Conservation (phyloP, 1,140 invertebrate genomes). For the Conopomorpha cramerella region DNA sequence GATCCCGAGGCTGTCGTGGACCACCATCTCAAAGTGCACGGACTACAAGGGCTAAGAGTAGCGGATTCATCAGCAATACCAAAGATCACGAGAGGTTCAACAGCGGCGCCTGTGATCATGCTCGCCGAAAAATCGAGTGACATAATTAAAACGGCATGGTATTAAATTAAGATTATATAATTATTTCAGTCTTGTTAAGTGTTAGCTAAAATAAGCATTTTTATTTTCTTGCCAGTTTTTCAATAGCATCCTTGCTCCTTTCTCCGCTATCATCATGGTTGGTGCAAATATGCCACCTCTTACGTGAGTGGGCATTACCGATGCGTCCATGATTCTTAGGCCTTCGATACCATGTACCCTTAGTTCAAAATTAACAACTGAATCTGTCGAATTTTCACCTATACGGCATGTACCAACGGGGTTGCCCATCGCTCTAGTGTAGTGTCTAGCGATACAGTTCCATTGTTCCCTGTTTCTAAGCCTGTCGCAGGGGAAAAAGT, state of each 20-base stretch:
- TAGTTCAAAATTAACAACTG: constrained; percentile 62
- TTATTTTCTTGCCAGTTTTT: constrained; percentile 50
- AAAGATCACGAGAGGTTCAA: constrained; percentile 69
- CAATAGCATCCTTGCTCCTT: constrained; percentile 41
- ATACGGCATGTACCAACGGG: constrained; percentile 64
- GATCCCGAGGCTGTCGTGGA: constrained; percentile 78
- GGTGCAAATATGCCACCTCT: constrained; percentile 56
- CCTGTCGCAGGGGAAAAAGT: constrained; percentile 47
- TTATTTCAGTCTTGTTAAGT: constrained; percentile 7
- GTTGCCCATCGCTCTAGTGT: constrained; percentile 67
- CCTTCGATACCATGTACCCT: constrained; percentile 50
- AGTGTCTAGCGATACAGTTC: constrained; percentile 71
- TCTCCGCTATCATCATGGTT: constrained; percentile 62
- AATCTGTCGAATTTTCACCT: constrained; percentile 54
- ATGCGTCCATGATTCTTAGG: constrained; percentile 56
- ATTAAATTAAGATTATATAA: constrained; percentile 19
- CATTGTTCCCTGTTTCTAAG: constrained; percentile 57
- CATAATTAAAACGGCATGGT: constrained; percentile 75
- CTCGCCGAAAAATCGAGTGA: constrained; percentile 87
- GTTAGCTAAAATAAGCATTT: constrained; percentile 21
- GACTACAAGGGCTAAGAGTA: constrained; percentile 70
- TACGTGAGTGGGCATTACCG: constrained; percentile 54
- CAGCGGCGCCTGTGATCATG: constrained; percentile 79
- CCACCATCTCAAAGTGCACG: constrained; percentile 70
- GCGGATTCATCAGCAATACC: constrained; percentile 82